A percentile compares a stretch with the other conserved stretches of the same genome.
These are phyloP conservation scores for Teleopsis dalmanni DNA, from an alignment of 1,140 invertebrate species.

Conservation along the genomic window DNA sequence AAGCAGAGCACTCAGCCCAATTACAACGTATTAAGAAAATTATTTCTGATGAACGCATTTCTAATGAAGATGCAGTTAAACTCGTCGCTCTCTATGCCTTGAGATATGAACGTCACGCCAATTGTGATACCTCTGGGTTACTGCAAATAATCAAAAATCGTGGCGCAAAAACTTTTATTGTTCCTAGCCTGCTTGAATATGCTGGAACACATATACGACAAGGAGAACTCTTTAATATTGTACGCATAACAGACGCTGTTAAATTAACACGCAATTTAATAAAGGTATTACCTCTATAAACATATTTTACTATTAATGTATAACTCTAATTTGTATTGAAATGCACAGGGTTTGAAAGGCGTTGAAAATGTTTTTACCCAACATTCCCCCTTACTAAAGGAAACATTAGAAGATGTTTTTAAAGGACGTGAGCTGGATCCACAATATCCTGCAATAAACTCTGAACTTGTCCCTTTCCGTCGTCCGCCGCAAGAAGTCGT, in stretches of 20 bases:
- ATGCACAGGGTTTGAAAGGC: slow-evolving; percentile 68
- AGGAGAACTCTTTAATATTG: slow-evolving; percentile 69
- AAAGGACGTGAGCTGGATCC: slow-evolving; percentile 79
- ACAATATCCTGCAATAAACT: slow-evolving; percentile 72
- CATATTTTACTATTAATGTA: not conserved
- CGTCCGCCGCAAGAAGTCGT: slow-evolving; percentile 79
- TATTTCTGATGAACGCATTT: slow-evolving; percentile 61
- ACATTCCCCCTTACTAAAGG: slow-evolving; percentile 78
- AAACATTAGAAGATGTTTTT: slow-evolving; percentile 80
- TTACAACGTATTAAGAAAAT: slow-evolving; percentile 69
- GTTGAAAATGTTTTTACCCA: slow-evolving; percentile 98
- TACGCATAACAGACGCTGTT: slow-evolving; percentile 69
- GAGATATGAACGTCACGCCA: slow-evolving; percentile 83
- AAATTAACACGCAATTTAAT: slow-evolving; percentile 88
- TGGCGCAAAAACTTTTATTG: slow-evolving; percentile 54
- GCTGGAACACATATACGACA: slow-evolving; percentile 68
- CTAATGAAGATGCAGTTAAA: slow-evolving; percentile 73
- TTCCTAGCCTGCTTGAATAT: slow-evolving; percentile 70
- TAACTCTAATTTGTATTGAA: slow-evolving; percentile 14
- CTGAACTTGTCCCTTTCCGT: slow-evolving; percentile 48
- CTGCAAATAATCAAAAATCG: slow-evolving; percentile 65
- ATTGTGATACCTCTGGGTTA: slow-evolving; percentile 71
- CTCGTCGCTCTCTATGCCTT: slow-evolving; percentile 90
- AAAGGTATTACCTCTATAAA: slow-evolving; percentile 51
- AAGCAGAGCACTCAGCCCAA: slow-evolving; percentile 84